These are phyloP conservation scores for Tapera naevia DNA, from an alignment of 2,797 vertebrate species.

Conservation along the genomic window DNA sequence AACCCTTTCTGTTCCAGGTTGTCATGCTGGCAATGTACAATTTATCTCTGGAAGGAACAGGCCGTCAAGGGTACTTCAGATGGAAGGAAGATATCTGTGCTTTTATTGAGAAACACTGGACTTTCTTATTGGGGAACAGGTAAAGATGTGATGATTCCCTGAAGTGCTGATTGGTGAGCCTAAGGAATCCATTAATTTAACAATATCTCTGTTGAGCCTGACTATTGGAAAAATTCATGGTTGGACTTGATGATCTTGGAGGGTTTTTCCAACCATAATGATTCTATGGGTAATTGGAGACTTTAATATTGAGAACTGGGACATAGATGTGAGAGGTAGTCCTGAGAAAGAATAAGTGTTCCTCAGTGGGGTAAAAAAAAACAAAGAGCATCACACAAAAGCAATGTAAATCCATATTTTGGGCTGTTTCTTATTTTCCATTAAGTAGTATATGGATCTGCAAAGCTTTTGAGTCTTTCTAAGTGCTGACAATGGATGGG, in stretches of 20 bases:
- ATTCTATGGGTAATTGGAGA: background rate
- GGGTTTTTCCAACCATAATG: no score
- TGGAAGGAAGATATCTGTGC: slow-evolving; percentile 99
- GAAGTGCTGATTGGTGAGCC: background rate
- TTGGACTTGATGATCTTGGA: no score
- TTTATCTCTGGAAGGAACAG: slow-evolving; percentile 94
- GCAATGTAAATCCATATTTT: background rate
- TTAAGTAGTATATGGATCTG: background rate
- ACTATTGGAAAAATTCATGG: background rate
- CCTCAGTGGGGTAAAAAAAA: background rate
- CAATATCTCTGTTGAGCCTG: background rate
- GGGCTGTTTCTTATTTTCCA: background rate
- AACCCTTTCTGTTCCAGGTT: slow-evolving; percentile 78
- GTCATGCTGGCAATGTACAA: slow-evolving; percentile 99
- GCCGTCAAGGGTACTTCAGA: slow-evolving; percentile 95
- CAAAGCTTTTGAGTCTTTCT: background rate
- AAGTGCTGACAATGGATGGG: background rate
- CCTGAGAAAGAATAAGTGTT: background rate
- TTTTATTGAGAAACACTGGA: slow-evolving; percentile 97
- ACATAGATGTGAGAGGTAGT: background rate
- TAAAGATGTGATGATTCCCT: slow-evolving; percentile 48
- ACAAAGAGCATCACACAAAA: background rate
- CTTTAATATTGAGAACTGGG: background rate
- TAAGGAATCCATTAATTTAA: background rate
- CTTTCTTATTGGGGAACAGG: slow-evolving; percentile 92